phyloP scores from a whole-genome alignment of 2,113 vertebrate genomes.

The Lepus americanus region DNA sequence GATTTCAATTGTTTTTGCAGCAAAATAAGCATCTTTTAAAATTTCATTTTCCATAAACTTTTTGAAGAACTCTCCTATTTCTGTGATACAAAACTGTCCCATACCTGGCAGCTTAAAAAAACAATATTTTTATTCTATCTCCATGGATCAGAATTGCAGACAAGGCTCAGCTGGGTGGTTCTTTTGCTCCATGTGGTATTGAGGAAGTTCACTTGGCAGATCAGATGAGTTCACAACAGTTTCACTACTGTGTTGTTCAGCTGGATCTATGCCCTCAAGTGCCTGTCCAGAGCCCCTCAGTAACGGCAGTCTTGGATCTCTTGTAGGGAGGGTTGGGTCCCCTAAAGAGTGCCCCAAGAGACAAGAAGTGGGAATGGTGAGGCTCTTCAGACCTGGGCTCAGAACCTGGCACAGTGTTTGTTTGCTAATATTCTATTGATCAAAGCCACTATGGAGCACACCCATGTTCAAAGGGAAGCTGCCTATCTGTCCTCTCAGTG shows the following conservation, averaged over 20 bases:
- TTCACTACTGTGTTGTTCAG: neutral
- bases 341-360: neutral
- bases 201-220: neutral
- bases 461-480: neutral
- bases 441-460: neutral
- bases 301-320: neutral
- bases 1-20: too few relatives aligned
- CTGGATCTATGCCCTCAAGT: neutral
- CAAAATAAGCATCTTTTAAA: too few relatives aligned
- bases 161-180: neutral
- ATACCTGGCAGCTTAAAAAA: slow-evolving; percentile 3
- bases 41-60: too few relatives aligned
- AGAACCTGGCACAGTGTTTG: neutral
- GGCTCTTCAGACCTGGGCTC: neutral
- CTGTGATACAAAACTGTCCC: slow-evolving; percentile 7
- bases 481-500: neutral
- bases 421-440: neutral
- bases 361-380: neutral
- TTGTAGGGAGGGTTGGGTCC: neutral
- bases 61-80: neutral
- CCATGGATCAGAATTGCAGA: neutral
- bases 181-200: neutral
- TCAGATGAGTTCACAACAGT: neutral
- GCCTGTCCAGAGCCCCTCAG: neutral
- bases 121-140: neutral